Evolutionary conservation across 2,797 vertebrate genomes (phyloP).

Genomic region (Erethizon dorsatum): DNA sequence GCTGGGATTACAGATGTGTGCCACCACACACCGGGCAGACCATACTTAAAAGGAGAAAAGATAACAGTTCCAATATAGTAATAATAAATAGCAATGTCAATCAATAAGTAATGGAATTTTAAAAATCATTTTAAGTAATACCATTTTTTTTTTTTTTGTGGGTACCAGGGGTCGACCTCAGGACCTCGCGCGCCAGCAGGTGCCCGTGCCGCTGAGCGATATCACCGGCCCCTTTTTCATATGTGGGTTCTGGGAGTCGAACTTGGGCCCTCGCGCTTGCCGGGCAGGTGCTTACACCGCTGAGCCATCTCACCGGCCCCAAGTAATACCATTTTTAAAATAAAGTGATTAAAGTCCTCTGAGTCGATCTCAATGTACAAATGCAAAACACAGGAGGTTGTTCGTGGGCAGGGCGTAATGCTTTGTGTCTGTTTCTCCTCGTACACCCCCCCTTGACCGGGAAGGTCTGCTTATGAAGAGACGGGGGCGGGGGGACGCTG

Average conservation of each 20-base stretch:
- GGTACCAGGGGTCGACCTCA: no score
- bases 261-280: no score
- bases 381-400: background rate
- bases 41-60: constrained; percentile 45
- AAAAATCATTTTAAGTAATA: constrained; percentile 44
- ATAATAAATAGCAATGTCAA: background rate
- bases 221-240: no score
- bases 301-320: no score
- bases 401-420: background rate
- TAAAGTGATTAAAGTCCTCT: background rate
- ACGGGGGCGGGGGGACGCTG: background rate
- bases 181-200: no score
- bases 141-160: no score
- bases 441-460: background rate
- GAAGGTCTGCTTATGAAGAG: background rate
- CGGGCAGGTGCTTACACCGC: no score
- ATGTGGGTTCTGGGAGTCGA: no score
- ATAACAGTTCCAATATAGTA: background rate
- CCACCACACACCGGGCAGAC: background rate
- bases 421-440: background rate
- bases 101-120: background rate
- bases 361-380: background rate
- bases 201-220: no score
- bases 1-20: background rate
- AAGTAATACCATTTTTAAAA: background rate